These are phyloP conservation scores for Plestiodon gilberti DNA, from an alignment of 2,113 vertebrate genomes.

Conservation along the genomic window DNA sequence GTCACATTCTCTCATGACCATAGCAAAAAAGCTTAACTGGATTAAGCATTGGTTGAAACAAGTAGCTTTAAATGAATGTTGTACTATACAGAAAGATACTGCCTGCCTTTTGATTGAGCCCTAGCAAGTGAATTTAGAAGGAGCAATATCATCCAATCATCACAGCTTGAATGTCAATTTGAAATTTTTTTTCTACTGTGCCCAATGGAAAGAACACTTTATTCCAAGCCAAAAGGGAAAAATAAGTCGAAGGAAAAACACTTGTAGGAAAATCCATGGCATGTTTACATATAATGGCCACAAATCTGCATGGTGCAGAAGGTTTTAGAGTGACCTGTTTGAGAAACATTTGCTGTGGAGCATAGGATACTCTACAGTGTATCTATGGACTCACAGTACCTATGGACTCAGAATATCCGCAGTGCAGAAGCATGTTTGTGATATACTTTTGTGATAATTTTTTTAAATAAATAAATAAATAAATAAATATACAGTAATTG, in stretches of 20 bases:
- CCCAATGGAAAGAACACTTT: neutral
- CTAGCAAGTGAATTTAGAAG: neutral
- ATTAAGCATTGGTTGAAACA: neutral
- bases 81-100: neutral
- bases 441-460: too few relatives aligned
- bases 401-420: neutral
- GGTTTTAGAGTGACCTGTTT: neutral
- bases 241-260: neutral
- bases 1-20: neutral
- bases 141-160: neutral
- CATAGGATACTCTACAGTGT: neutral
- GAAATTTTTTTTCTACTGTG: neutral
- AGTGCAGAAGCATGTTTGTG: neutral
- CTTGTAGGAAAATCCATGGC: neutral
- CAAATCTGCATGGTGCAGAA: neutral
- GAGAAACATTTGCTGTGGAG: neutral
- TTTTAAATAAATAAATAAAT: too few relatives aligned
- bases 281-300: neutral
- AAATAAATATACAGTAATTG: too few relatives aligned
- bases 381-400: neutral
- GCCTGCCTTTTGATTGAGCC: neutral
- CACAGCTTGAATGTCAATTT: neutral
- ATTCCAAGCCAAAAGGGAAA: neutral
- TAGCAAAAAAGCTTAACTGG: conserved; percentile 20
- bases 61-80: neutral